Evolutionary conservation across 1,140 invertebrate species (phyloP), one percentile per base, ranked within the genome.

Genomic region (Gerris buenoi): DNA sequence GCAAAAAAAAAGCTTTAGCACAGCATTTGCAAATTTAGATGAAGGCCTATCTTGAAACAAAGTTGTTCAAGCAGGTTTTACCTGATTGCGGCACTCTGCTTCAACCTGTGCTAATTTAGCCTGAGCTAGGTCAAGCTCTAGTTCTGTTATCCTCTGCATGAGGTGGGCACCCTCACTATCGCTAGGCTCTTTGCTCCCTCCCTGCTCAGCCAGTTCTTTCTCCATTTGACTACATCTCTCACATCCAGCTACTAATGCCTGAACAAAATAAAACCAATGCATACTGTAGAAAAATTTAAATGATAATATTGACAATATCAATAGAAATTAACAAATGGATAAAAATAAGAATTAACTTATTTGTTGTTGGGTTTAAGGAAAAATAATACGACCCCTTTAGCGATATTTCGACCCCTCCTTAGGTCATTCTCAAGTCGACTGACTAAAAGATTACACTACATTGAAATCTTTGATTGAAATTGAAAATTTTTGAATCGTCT

Each of bases 81-180:
- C 90, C 82, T 97, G 93, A 81, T 95, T 97, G 73, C 88, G 86
- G 80, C 96, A 98, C 79, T 98, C 91, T 0, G 94, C 90, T 80
- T 99, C 94, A 1, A 98, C 97, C 65, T 97, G 86, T 0, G 93
- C 94, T 69, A 99, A 80, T 76, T 99, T 99, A 0, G 95, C 95
- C 76, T 95, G 90, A 2, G 95, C 96, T 66, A 99, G 78, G 75
- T 98, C 95, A 63, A 98, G 79, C 76, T 99, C 96, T 25, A 98
- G 79, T 76, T 97, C 93, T 14, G 90, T 83, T 65, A 97, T 86
- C 70, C 89, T 82, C 71, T 89, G 10, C 75, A 33, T 79, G 78
- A 64, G n/a, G 66, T 69, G 25, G n/a, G 64, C 67, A 64, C 66
- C 67, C 25, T 66, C 33, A 60, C 65, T 60, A 64, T 73, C 66